A percentile compares a stretch with the other conserved stretches of the same genome.
Conservation (phyloP, 1,140 invertebrate species). For the Caenorhabditis briggsae region DNA sequence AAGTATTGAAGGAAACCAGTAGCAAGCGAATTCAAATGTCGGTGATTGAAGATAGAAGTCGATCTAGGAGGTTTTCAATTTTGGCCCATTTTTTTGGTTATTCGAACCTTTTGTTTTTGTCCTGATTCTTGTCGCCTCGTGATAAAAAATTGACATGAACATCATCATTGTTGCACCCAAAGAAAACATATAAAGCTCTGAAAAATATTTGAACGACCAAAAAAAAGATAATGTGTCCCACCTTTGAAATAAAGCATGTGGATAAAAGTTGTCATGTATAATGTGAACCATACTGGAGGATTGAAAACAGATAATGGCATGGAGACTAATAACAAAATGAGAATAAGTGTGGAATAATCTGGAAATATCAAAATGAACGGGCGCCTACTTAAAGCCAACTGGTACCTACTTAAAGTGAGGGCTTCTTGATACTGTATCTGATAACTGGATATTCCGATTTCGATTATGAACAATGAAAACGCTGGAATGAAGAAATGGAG, state of each 20-base stretch:
- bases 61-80: background rate
- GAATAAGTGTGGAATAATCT: conserved; percentile 25
- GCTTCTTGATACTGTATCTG: background rate
- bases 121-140: background rate
- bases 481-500: background rate
- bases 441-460: background rate
- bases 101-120: background rate
- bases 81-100: background rate
- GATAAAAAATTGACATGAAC: background rate
- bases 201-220: background rate
- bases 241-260: conserved; percentile 39
- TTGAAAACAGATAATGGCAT: conserved; percentile 1
- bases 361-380: background rate
- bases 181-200: background rate
- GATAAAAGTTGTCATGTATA: conserved; percentile 24
- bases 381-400: too few species aligned
- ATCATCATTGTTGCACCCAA: background rate
- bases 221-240: background rate
- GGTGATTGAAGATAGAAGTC: background rate
- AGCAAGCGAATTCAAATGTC: background rate
- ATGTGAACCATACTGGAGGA: conserved; percentile 25
- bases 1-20: background rate
- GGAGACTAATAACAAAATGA: background rate
- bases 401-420: background rate
- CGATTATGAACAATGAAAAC: background rate